Conservation (phyloP, 2,888 invertebrate species). For the Criorhina ranunculi region DNA sequence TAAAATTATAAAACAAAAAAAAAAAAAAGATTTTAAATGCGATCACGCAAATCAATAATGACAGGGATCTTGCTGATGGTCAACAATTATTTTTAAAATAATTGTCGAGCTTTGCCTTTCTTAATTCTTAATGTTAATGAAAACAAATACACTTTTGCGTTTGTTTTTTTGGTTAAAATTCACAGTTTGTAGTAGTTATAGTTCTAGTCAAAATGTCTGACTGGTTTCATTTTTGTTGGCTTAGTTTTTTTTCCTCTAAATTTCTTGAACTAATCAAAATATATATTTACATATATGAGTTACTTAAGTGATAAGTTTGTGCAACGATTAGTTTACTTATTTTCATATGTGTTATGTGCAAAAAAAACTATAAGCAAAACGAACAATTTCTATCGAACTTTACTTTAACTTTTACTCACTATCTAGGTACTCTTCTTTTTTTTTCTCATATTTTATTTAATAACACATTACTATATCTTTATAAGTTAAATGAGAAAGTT, state of each 20-base stretch:
- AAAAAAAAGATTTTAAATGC: slow-evolving; percentile 15
- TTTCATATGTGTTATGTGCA: slow-evolving; percentile 29
- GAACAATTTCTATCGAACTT: slow-evolving; percentile 63
- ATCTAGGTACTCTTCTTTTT: slow-evolving; percentile 3
- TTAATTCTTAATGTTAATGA: slow-evolving; percentile 36
- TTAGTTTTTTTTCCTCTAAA: background rate
- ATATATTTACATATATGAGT: slow-evolving; percentile 23
- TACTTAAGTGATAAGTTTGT: slow-evolving; percentile 49
- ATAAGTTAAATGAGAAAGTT: slow-evolving; percentile 39
- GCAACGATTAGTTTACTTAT: slow-evolving; percentile 55
- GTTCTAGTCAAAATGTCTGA: slow-evolving; percentile 33
- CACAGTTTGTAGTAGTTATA: slow-evolving; percentile 39
- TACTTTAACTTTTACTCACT: background rate
- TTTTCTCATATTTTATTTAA: slow-evolving; percentile 2
- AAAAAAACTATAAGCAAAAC: slow-evolving; percentile 24
- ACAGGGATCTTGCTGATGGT: slow-evolving; percentile 60
- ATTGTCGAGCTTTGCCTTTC: slow-evolving; percentile 67
- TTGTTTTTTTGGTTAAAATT: slow-evolving; percentile 22
- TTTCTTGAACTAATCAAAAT: slow-evolving; percentile 21
- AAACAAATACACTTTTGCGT: slow-evolving; percentile 8
- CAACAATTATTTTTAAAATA: slow-evolving; percentile 59
- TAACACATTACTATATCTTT: slow-evolving; percentile 17
- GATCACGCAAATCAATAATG: slow-evolving; percentile 32
- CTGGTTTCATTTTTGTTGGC: slow-evolving; percentile 28
- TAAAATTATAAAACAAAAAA: slow-evolving; percentile 22